Base-by-base conservation (phyloP, 2,888 invertebrate genomes). In the Euplexia lucipara region DNA sequence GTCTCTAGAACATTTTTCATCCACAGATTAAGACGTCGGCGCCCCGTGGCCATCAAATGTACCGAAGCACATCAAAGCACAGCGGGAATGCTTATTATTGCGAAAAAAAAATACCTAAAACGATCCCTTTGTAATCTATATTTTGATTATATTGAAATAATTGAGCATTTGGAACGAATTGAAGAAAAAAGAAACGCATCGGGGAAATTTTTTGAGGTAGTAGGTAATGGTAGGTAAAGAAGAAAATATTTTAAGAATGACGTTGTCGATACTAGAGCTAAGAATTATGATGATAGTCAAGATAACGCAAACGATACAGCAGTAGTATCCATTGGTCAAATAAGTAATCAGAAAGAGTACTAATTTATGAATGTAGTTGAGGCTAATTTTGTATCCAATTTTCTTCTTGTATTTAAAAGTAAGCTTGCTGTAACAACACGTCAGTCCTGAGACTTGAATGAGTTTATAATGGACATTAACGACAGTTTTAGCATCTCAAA, bases 11-110 rank as follows among this genome's bases (percentile, higher is more conserved):
- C 80, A 84, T 86, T 81, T 81, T 71, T 79, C 76, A 67, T 68
- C 63, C 58, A 45, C 80, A 83, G 86, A 95, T 94, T 89, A 91
- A 94, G 94, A 94, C 90, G 90, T 94, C 74, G 91, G 76, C 91
- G 26, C 87, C 94, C 94, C 89, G 89, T 84, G 66, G 93, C 44
- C 70, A 57, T 73, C 82, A 83, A 88, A 88, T 86, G 88, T 87
- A 83, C 77, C 83, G 85, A 80, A 79, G 83, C 78, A 83, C 87
- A 89, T 91, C 88, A 90, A 88, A 88, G 86, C 92, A 22, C 94
- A 90, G 93, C 93, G 76, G 92, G 93, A 68, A 53, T 63, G 75
- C 76, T 83, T 81, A 86, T 90, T 88, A 88, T 88, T 86, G 83
- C 83, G 69, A 81, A 82, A 83, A 87, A 83, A 87, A 87, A 86